Evolutionary conservation across 2,797 vertebrate species (phyloP).

Genomic region (Cryptoprocta ferox): DNA sequence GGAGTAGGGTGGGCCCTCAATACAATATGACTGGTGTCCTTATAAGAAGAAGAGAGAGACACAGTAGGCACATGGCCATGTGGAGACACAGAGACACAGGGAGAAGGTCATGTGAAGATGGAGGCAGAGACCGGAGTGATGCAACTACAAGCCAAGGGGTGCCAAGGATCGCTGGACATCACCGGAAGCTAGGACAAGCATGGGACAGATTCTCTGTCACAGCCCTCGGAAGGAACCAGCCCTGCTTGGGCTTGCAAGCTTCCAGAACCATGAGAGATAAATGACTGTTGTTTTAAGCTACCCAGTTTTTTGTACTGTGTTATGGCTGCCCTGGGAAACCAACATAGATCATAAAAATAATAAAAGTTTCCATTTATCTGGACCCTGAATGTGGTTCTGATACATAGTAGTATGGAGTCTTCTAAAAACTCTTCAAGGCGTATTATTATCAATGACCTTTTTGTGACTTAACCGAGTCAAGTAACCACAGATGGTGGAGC

Average conservation of each 20-base stretch:
- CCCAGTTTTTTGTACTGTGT: background rate
- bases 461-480: background rate
- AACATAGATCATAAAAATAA: background rate
- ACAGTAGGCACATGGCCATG: background rate
- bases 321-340: background rate
- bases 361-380: background rate
- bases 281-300: background rate
- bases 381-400: background rate
- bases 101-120: background rate
- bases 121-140: background rate
- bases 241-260: background rate
- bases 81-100: background rate
- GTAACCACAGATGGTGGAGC: background rate
- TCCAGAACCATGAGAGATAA: background rate
- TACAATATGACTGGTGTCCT: background rate
- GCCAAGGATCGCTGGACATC: background rate
- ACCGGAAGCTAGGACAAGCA: background rate
- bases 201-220: background rate
- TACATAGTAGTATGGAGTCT: background rate
- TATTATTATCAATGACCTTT: background rate
- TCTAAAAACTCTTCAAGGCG: background rate
- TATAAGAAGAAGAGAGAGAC: background rate
- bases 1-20: background rate
- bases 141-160: background rate
- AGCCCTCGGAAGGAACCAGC: background rate